Base-by-base conservation (phyloP, 1,140 invertebrate species). In the Drosophila yakuba region DNA sequence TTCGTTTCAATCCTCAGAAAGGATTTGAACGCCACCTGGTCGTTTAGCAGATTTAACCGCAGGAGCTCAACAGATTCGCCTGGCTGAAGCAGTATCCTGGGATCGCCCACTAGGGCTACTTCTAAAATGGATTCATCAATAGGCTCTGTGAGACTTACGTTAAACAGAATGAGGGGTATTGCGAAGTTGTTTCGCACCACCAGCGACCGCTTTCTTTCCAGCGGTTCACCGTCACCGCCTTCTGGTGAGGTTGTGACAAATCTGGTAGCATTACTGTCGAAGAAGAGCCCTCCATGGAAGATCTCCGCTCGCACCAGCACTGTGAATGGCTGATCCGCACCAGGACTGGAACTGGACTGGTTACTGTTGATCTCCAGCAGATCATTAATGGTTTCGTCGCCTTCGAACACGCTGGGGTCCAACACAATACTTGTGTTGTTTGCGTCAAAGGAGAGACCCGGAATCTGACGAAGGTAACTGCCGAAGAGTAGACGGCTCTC, bases 291-390 rank as follows among this genome's bases (percentile, higher is more conserved):
- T 2, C 91, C 91, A 15, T 91, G 91, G 15, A 80, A 92, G 36
- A 92, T 78, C 35, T 92, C 81, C 0, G 91, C 91, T 0, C 88
- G 66, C 14, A 92, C 71, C 36, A 90, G 57, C 6, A 92, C 75
- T 1, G 81, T 90, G 11, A 91, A 91, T 14, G 14, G 11, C 17
- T 67, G 56, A 35, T 67, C 66, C 8, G 69, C 55, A 1, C 61
- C 57, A 25, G 43, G 11, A 28, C 44, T 63, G 36, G 44, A 35
- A 17, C 50, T 57, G 6, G 51, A 57, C 28, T 41, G 51, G 25
- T 68, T 58, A 17, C 48, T 67, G 39, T 50, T 57, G 3, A 90
- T 43, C 2, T 81, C 47, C 14, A 89, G 54, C 36, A 91, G 28
- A 44, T 81, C 80, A 7, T 88, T 72, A n/a, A 91, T 69, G 17